Conservation (phyloP, 2,888 invertebrate genomes). For the Melikaiella ostensackeni region DNA sequence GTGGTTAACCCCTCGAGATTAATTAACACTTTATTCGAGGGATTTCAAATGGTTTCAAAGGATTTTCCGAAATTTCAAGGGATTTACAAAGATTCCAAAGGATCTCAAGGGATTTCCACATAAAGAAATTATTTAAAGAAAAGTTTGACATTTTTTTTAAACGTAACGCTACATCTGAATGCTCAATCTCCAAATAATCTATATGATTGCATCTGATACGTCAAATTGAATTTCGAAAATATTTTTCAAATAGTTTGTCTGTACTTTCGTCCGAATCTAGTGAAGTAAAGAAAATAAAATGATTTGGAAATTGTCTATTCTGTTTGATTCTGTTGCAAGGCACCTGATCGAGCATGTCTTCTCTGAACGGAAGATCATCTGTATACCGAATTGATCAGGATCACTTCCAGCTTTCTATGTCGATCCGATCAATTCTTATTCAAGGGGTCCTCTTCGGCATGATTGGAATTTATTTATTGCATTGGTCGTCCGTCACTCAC, state of each 20-base stretch:
- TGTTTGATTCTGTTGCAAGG: neutral
- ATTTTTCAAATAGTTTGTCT: conserved; percentile 36
- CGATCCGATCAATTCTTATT: conserved; percentile 41
- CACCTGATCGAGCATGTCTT: neutral
- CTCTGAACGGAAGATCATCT: conserved; percentile 13
- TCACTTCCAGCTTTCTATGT: conserved; percentile 65
- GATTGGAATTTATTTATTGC: conserved; percentile 63
- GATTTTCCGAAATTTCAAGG: too few relatives aligned
- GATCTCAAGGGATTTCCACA: too few relatives aligned
- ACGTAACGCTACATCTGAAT: too few relatives aligned
- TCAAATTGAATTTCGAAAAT: conserved; percentile 11
- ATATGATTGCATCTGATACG: too few relatives aligned
- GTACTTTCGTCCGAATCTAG: conserved; percentile 39
- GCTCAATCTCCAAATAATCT: too few relatives aligned
- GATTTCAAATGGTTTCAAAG: too few relatives aligned
- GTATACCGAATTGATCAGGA: conserved; percentile 62
- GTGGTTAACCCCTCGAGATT: too few relatives aligned
- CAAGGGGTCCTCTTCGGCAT: conserved; percentile 14
- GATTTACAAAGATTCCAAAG: too few relatives aligned
- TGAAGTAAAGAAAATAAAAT: neutral
- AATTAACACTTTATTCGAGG: too few relatives aligned
- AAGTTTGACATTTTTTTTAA: too few relatives aligned
- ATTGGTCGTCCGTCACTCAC: conserved; percentile 70
- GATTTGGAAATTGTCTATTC: neutral
- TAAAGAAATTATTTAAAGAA: too few relatives aligned